A percentile compares a stretch with the other conserved stretches of the same genome.
Evolutionary conservation across 2,888 invertebrate genomes (phyloP).

Genomic region (Lysandra coridon): DNA sequence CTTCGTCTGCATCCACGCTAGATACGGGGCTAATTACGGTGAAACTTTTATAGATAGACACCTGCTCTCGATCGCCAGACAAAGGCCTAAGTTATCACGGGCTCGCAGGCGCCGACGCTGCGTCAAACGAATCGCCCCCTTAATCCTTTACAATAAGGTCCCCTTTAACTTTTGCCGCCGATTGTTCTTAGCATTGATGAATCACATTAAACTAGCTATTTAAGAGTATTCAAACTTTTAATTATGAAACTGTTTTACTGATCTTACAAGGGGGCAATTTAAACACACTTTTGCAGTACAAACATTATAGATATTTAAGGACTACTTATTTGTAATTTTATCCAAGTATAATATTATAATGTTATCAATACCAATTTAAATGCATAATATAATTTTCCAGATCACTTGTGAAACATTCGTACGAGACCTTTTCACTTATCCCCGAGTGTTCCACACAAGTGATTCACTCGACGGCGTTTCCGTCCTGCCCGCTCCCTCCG

Average conservation of each 20-base stretch:
- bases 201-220: conserved; percentile 9
- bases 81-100: conserved; percentile 77
- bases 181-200: conserved; percentile 13
- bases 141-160: conserved; percentile 48
- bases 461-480: conserved; percentile 26
- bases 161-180: conserved; percentile 46
- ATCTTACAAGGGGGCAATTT: neutral
- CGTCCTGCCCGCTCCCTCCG: conserved; percentile 23
- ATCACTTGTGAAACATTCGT: conserved; percentile 10
- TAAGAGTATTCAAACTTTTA: neutral
- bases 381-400: neutral
- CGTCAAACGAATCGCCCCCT: conserved; percentile 55
- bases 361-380: neutral
- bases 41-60: conserved; percentile 79
- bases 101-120: conserved; percentile 61
- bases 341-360: neutral
- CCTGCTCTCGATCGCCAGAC: conserved; percentile 76
- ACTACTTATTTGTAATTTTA: too few species aligned
- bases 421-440: conserved; percentile 27
- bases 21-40: conserved; percentile 77
- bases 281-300: neutral
- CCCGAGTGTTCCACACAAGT: conserved; percentile 29
- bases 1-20: conserved; percentile 71
- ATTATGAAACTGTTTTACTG: neutral
- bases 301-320: neutral